Base-by-base conservation (phyloP, 2,888 invertebrate genomes). In the Monochamus alternatus region DNA sequence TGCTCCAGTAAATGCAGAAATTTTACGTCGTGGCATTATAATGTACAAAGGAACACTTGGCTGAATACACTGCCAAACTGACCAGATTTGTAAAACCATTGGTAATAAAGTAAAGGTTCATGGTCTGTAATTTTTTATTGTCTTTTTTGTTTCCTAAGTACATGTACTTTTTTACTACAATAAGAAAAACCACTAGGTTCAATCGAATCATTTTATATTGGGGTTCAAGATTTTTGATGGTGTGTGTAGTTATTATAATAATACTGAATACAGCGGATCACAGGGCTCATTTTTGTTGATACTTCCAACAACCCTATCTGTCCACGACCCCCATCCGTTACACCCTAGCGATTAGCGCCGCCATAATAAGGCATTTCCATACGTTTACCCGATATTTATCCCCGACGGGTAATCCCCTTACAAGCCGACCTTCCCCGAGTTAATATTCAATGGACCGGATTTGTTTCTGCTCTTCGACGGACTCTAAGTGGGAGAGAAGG, bases 381-480 rank as follows among this genome's bases (percentile, higher is more conserved):
- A 64, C 47, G 64, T 64, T 64, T 47, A 43, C 68, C 58, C 32
- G 51, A 32, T 59, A 58, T 59, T 43, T 58, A 55, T 66, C 22
- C 32, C 31, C 44, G 38, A 7, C 62, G 59, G 7, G 14, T 10
- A 44, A 59, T 59, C 68, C 58, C 58, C 32, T 12, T 47, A 47
- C 47, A 47, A 47, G 47, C 47, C 47, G 47, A 47, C 47, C 47
- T 47, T 47, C 3, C 59, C 22, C 38, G 43, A 43, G 72, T 64
- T 72, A 72, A 59, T 72, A 77, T 75, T 77, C 72, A 69, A 75
- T 75, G 75, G 68, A 68, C 65, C 32, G 62, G 74, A 77, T 75
- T 77, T 73, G 72, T 75, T 73, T 44, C 67, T 38, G 12, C 12
- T 12, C 47, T 47, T 47, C 47, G 47, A 47, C 47, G 47, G 47